Evolutionary conservation across 2,888 invertebrate species (phyloP).

Genomic region (Rhingia rostrata): DNA sequence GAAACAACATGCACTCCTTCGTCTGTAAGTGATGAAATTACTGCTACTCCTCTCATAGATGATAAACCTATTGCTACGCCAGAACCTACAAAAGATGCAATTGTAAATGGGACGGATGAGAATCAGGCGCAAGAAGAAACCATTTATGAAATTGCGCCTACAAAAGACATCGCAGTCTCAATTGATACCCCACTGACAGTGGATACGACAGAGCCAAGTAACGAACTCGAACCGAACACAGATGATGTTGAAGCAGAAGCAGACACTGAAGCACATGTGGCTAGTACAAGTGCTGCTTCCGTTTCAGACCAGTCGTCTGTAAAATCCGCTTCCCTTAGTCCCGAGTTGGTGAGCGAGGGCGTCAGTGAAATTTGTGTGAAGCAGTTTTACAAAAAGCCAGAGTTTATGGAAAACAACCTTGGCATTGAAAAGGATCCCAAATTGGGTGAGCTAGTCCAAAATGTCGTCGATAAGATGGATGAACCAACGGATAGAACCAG

Average conservation of each 20-base stretch:
- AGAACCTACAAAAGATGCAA: neutral
- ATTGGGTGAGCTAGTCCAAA: conserved; percentile 82
- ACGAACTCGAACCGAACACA: conserved; percentile 62
- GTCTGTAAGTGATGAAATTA: conserved; percentile 22
- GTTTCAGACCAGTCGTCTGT: conserved; percentile 68
- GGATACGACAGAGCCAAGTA: conserved; percentile 26
- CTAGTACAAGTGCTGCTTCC: conserved; percentile 39
- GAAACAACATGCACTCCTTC: neutral
- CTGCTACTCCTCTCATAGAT: neutral
- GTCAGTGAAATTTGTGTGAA: conserved; percentile 82
- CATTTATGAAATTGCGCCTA: neutral
- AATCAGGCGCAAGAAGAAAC: too few species aligned
- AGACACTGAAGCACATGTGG: neutral
- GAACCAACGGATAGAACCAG: conserved; percentile 48
- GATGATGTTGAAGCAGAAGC: conserved; percentile 18
- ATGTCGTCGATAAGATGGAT: conserved; percentile 45
- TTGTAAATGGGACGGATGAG: conserved; percentile 27
- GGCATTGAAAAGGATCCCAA: conserved; percentile 83
- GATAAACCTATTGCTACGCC: neutral
- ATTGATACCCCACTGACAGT: conserved; percentile 4
- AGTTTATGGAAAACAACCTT: conserved; percentile 82
- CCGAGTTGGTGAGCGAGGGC: conserved; percentile 82
- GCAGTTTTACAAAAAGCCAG: conserved; percentile 83
- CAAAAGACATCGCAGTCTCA: neutral
- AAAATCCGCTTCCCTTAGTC: conserved; percentile 81